These are phyloP conservation scores for Salvelinus alpinus DNA, from an alignment of 2,113 vertebrate species.

Conservation along the genomic window DNA sequence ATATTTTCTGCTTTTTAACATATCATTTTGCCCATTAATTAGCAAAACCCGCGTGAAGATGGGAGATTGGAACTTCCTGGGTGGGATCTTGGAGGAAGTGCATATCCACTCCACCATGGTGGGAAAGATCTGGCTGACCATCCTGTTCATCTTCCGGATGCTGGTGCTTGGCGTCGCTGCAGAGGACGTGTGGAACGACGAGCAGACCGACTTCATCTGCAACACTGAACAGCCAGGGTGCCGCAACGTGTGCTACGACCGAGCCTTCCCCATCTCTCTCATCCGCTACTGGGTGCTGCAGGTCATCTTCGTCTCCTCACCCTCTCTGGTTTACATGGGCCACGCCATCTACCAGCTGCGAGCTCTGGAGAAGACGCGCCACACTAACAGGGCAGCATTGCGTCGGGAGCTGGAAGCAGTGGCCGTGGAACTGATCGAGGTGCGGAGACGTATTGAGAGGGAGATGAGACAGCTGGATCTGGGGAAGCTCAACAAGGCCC, in stretches of 20 bases:
- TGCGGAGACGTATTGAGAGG: constrained; percentile 75
- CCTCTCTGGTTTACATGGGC: constrained; percentile 88
- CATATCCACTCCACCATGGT: constrained; percentile 89
- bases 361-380: constrained; percentile 85
- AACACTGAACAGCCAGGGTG: constrained; percentile 89
- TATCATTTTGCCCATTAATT: background rate
- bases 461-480: constrained; percentile 82
- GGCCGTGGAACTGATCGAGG: constrained; percentile 72
- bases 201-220: constrained; percentile 88
- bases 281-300: constrained; percentile 91
- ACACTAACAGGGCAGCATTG: constrained; percentile 81
- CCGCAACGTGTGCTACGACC: constrained; percentile 86
- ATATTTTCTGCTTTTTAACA: no score
- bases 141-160: constrained; percentile 90
- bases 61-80: constrained; percentile 92
- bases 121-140: constrained; percentile 90
- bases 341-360: constrained; percentile 86
- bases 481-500: constrained; percentile 84
- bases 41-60: constrained; percentile 72
- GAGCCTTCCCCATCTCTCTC: constrained; percentile 89
- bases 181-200: constrained; percentile 90
- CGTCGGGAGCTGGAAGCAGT: constrained; percentile 78
- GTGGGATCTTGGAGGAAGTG: constrained; percentile 89
- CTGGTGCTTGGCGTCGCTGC: constrained; percentile 85
- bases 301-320: constrained; percentile 88